phyloP scores from a whole-genome alignment of 2,888 invertebrate genomes.

The Elaeidobius kamerunicus region DNA sequence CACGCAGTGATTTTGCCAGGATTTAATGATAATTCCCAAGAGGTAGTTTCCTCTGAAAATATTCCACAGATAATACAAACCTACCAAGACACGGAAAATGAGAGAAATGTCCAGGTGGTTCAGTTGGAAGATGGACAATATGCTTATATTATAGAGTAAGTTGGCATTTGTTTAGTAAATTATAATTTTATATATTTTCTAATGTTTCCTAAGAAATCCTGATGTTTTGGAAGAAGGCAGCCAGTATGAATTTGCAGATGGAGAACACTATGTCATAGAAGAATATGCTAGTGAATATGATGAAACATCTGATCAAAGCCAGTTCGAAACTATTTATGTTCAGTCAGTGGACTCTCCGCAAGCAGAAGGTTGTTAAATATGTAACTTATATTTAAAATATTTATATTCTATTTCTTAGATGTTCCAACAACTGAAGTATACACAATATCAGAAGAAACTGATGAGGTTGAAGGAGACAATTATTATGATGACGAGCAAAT shows the following conservation, averaged over 20 bases:
- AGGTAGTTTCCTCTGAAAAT: conserved; percentile 27
- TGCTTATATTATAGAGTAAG: conserved; percentile 39
- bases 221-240: conserved; percentile 33
- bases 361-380: no score
- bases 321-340: conserved; percentile 27
- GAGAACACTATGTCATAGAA: conserved; percentile 36
- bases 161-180: not conserved
- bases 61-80: conserved; percentile 37
- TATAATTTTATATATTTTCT: not conserved
- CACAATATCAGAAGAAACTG: conserved; percentile 25
- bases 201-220: conserved; percentile 28
- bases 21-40: conserved; percentile 5
- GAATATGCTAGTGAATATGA: conserved; percentile 31
- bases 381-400: no score
- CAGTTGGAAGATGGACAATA: conserved; percentile 35
- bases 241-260: conserved; percentile 31
- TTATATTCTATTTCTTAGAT: not conserved
- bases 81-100: conserved; percentile 40
- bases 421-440: conserved; percentile 18
- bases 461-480: not conserved
- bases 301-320: conserved; percentile 9
- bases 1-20: conserved; percentile 36
- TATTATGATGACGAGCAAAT: no score
- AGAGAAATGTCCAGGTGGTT: conserved; percentile 40
- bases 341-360: conserved; percentile 12